Evolutionary conservation across 2,113 vertebrate genomes (phyloP).

Genomic region (Cyprinodon variegatus): DNA sequence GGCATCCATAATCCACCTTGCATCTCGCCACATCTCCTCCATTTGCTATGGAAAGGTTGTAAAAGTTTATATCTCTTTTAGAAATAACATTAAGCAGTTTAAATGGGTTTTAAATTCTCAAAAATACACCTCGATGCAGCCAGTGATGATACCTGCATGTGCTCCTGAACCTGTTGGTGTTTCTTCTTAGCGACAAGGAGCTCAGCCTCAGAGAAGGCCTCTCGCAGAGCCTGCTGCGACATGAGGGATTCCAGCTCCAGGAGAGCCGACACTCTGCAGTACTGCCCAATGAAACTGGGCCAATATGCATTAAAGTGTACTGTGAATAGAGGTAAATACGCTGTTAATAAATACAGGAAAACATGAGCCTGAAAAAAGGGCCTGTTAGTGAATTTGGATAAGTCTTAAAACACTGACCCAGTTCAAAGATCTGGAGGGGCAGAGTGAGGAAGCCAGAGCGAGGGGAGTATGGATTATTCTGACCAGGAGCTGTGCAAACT

Average conservation of each 20-base stretch:
- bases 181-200: slow-evolving; percentile 86
- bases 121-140: not conserved
- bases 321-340: slow-evolving; percentile 50
- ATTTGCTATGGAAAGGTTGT: slow-evolving; percentile 81
- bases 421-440: slow-evolving; percentile 91
- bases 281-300: slow-evolving; percentile 87
- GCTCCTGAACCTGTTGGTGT: slow-evolving; percentile 89
- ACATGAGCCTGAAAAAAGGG: not conserved
- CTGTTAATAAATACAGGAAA: slow-evolving; percentile 6
- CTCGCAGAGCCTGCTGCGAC: slow-evolving; percentile 90
- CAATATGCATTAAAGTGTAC: slow-evolving; percentile 89
- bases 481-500: slow-evolving; percentile 88
- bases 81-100: not conserved
- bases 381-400: not conserved
- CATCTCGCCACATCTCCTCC: slow-evolving; percentile 92
- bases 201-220: slow-evolving; percentile 89
- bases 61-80: not conserved
- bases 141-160: slow-evolving; percentile 82
- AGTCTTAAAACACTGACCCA: slow-evolving; percentile 77
- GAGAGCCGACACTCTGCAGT: slow-evolving; percentile 87
- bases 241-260: slow-evolving; percentile 90
- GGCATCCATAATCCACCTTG: slow-evolving; percentile 91
- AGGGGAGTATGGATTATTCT: slow-evolving; percentile 88
- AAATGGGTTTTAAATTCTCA: not conserved
- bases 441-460: slow-evolving; percentile 86